A percentile compares a stretch with the other conserved stretches of the same genome.
These are phyloP conservation scores for Prorops nasuta DNA, from an alignment of 1,140 invertebrate species.

Conservation along the genomic window DNA sequence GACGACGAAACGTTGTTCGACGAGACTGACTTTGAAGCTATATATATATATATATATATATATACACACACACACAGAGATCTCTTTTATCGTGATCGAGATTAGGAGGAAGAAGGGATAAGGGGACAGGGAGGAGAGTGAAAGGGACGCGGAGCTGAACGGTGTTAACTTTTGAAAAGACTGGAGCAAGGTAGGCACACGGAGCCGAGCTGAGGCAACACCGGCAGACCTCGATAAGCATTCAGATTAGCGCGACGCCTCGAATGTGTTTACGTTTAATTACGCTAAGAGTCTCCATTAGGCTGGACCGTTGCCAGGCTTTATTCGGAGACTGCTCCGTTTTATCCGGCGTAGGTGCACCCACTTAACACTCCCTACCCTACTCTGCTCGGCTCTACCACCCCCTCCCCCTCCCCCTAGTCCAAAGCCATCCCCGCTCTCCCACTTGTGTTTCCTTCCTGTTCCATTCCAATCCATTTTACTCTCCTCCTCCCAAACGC, in stretches of 20 bases:
- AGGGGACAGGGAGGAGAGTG: neutral
- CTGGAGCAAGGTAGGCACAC: too few relatives aligned
- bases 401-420: neutral
- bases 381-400: too few relatives aligned
- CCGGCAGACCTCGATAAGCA: slow-evolving; percentile 49
- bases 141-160: slow-evolving; percentile 37
- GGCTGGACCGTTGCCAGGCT: slow-evolving; percentile 55
- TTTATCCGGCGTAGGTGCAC: slow-evolving; percentile 39
- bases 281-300: slow-evolving; percentile 58
- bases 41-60: too few relatives aligned
- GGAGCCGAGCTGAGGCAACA: slow-evolving; percentile 50
- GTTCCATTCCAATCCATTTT: neutral
- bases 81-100: too few relatives aligned
- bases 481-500: neutral
- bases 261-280: slow-evolving; percentile 58
- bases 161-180: too few relatives aligned
- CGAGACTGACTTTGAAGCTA: too few relatives aligned
- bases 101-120: slow-evolving; percentile 1
- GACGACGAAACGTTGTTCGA: too few relatives aligned
- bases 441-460: slow-evolving; percentile 3
- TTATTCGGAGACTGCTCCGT: slow-evolving; percentile 34
- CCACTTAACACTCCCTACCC: slow-evolving; percentile 32
- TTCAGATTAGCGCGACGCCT: slow-evolving; percentile 55
- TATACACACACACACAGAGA: too few relatives aligned
- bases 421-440: slow-evolving; percentile 7